Evolutionary conservation across 2,888 invertebrate species (phyloP), one percentile per base, ranked within the genome.

Genomic region (Neoscelio sp.): DNA sequence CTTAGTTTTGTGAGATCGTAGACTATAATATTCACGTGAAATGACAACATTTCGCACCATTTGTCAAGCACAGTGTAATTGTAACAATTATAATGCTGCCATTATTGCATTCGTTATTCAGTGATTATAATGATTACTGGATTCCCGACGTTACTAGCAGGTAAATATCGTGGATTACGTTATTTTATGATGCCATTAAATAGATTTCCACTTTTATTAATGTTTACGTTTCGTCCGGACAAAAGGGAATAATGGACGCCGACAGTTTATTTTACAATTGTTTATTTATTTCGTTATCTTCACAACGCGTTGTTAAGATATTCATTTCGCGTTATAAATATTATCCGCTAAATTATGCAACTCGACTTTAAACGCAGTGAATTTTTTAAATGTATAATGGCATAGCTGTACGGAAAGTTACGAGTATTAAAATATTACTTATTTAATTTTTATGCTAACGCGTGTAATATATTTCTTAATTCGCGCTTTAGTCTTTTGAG

Each of bases 21-120:
- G 42, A 75, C 60, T 58, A 23, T 62, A 68, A 76, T 70, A 76
- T 76, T 76, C 76, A 56, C 54, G 30, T 46, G 48, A 56, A 76
- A 76, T 70, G 62, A 62, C 56, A 33, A 56, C 70, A 68, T 76
- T 48, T 48, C 54, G 50, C 44, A 17, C 17, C 64, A 64, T 76
- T 75, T 75, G 54, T 75, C 75, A 75, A 54, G 30, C 20, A 10
- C 38, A 5, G 7, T 10, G 35, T 20, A 68, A 68, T 75, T 75
- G 54, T 68, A 67, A 62, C 67, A 75, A 75, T 65, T 62, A 46
- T 75, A 68, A 75, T 40, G 40, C 28, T n/a, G 42, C 17, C 52
- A 48, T 52, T 75, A 60, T 67, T 60, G 50, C 35, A 26, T 50
- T 48, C 46, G 20, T 75, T 75, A 75, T 52, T 60, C 23, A 17